Base-by-base conservation (phyloP, 2,113 vertebrate genomes). In the Rousettus leschenaultii region DNA sequence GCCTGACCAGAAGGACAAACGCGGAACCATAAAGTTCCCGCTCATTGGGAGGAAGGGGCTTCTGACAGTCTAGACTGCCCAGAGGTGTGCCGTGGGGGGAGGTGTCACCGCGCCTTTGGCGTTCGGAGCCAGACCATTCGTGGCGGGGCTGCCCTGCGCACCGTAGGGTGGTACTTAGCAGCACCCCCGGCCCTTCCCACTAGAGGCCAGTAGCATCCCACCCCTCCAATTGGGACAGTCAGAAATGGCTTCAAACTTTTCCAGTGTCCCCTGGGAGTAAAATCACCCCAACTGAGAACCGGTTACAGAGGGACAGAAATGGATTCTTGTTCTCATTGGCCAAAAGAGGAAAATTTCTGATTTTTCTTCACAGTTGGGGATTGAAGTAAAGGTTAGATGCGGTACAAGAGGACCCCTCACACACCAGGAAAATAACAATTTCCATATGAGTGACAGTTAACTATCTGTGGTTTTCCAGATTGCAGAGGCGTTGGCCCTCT, bases 61-160 rank as follows among this genome's bases (percentile, higher is more conserved):
- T 83, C 88, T 75, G 48, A 24, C 2, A 14, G 55, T 65, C 74
- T 68, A 4, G 19, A 38, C 87, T 21, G 8, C 65, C 11, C 7
- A 5, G 63, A 59, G 75, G 35, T 22, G 26, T 57, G 38, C 28
- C 2, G 45, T 71, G n/a, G 30, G 13, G 9, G 24, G 6, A 5
- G 51, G 28, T 15, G 4, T 78, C 10, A 4, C 48, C 0, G 0
- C 33, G 2, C 6, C 5, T 0, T 15, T 4, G 38, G 28, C 19
- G 0, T 30, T 40, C 77, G 35, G 74, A 33, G 19, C 45, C 0
- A 0, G 40, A 9, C n/a, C 51, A 5, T 85, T 1, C 10, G 53
- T 86, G 28, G 14, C 1, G 45, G 26, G 22, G 6, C 61, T 14
- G 92, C 12, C 73, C 82, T 7, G 28, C 19, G 33, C 15, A 3